phyloP scores from a whole-genome alignment of 2,888 invertebrate species.

The Hypsopygia costalis region DNA sequence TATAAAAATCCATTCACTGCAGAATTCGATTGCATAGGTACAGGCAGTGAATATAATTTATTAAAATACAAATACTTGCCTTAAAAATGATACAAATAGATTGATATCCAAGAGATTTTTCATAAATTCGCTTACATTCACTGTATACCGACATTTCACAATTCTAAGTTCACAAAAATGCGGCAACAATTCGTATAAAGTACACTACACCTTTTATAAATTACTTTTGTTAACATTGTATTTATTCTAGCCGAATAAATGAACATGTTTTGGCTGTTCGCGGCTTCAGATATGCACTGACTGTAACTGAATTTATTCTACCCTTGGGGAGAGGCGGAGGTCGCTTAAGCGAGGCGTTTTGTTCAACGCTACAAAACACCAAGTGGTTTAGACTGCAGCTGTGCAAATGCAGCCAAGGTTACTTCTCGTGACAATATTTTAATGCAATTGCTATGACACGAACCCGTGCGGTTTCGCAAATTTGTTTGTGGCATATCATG shows the following conservation, averaged over 20 bases:
- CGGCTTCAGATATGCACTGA: slow-evolving; percentile 5
- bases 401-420: slow-evolving; percentile 55
- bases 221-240: slow-evolving; percentile 5
- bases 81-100: too few relatives aligned
- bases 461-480: not conserved
- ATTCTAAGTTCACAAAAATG: slow-evolving; percentile 3
- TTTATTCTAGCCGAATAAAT: slow-evolving; percentile 8
- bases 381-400: slow-evolving; percentile 35
- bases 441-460: slow-evolving; percentile 2
- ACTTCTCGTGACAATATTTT: slow-evolving; percentile 32
- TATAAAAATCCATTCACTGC: too few relatives aligned
- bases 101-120: too few relatives aligned
- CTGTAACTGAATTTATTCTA: not conserved
- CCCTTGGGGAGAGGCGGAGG: not conserved
- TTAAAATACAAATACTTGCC: too few relatives aligned
- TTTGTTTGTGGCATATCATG: not conserved
- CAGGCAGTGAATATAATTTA: too few relatives aligned
- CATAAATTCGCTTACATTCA: not conserved
- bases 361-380: slow-evolving; percentile 2
- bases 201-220: not conserved
- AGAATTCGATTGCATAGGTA: too few relatives aligned
- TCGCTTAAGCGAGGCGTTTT: not conserved
- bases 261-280: slow-evolving; percentile 4
- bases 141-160: slow-evolving; percentile 9
- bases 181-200: slow-evolving; percentile 2